Base-by-base conservation (phyloP, 1,140 invertebrate species). In the Ostrea edulis region DNA sequence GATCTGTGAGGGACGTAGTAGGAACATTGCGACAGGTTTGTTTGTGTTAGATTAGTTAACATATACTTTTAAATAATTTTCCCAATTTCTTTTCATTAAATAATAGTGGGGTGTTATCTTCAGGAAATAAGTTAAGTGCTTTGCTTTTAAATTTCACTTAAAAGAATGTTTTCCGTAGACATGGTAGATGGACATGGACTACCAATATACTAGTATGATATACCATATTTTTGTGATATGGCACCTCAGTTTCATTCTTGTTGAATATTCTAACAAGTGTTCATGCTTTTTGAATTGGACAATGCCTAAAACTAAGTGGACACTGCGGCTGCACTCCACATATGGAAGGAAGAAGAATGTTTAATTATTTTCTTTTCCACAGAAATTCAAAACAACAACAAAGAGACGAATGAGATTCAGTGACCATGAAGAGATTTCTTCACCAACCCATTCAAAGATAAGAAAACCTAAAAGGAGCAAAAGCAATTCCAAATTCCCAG, bases 301-400 rank as follows among this genome's bases (percentile, higher is more conserved):
- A 44, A 5, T 44, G 35, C 35, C 35, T 44, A n/a, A n/a, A n/a
- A n/a, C n/a, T 44, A 2, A 44, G 35, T 44, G 35, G 35, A 5
- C 35, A 1, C 35, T 44, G 35, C 35, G 5, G 2, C 35, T 44
- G 35, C 35, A 44, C 35, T 2, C 35, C 35, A 44, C 35, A 44
- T 44, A 5, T 44, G 35, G 35, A 44, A 44, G 5, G n/a, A 44
- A 44, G 35, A 44, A 44, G 35, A 44, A 44, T 44, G 5, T 44
- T 44, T 44, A 5, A 44, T 44, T 44, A 44, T 35, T 85, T 25
- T 84, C 77, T 65, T 86, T 65, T 82, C 65, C 53, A 44, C 65
- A 92, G 92, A 92, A 90, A 92, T 86, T 92, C 29, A 85, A 87
- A 62, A 88, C 87, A 82, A 92, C 92, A 25, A 92, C 92, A 53